phyloP scores from a whole-genome alignment of 2,113 vertebrate genomes.

The Pheucticus melanocephalus region DNA sequence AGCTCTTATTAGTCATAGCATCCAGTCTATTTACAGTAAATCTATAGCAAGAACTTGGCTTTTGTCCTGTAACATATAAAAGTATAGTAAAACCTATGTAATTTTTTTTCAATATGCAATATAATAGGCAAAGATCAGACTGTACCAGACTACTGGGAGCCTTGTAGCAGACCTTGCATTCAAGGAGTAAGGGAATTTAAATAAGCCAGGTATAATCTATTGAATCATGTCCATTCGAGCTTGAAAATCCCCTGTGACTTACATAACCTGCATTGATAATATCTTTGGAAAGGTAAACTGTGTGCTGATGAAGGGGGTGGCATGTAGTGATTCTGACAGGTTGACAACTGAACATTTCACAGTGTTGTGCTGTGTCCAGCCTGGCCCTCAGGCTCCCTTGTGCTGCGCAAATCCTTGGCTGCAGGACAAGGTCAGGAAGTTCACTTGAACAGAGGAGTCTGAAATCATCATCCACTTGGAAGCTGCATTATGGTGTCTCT shows the following conservation, averaged over 20 bases:
- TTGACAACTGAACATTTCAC: neutral
- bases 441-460: fast-evolving
- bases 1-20: neutral
- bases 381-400: neutral
- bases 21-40: neutral
- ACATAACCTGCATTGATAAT: neutral
- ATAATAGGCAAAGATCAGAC: neutral
- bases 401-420: neutral
- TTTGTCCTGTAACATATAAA: neutral
- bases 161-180: neutral
- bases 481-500: fast-evolving
- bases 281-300: neutral
- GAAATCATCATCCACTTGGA: fast-evolving
- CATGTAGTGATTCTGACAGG: neutral
- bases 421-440: neutral
- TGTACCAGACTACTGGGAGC: neutral
- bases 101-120: neutral
- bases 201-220: neutral
- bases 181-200: neutral
- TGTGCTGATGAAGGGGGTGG: neutral
- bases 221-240: fast-evolving
- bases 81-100: neutral
- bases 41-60: neutral
- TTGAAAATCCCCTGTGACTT: neutral
- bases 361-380: fast-evolving